These are phyloP conservation scores for Sebastes ruberrimus DNA, from an alignment of 2,797 vertebrate species.

Conservation along the genomic window DNA sequence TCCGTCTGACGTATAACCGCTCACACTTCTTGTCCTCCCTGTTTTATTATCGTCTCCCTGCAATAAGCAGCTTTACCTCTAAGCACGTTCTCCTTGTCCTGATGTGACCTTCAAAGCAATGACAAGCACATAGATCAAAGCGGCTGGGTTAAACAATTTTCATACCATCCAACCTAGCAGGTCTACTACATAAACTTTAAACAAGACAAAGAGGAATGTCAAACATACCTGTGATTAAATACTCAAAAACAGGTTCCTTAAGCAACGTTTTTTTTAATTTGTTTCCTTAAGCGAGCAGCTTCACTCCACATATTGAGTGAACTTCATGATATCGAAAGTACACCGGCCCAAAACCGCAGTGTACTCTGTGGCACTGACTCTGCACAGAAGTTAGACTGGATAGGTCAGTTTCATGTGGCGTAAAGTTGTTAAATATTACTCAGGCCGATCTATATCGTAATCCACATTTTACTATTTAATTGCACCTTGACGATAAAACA, in stretches of 20 bases:
- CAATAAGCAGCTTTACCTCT: slow-evolving; percentile 11
- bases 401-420: slow-evolving; percentile 5
- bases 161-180: neutral
- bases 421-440: slow-evolving; percentile 35
- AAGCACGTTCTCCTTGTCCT: neutral
- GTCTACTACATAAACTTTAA: neutral
- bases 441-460: neutral
- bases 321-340: neutral
- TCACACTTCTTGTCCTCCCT: slow-evolving; percentile 13
- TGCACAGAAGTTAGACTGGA: neutral
- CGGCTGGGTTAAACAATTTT: neutral
- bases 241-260: neutral
- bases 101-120: neutral
- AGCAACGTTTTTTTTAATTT: neutral
- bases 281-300: neutral
- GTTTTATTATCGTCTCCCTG: slow-evolving; percentile 1
- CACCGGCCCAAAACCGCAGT: neutral
- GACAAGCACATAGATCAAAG: slow-evolving; percentile 3
- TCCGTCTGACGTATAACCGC: neutral
- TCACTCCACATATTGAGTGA: neutral
- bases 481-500: slow-evolving; percentile 11
- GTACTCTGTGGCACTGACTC: neutral
- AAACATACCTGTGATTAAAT: neutral
- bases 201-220: neutral
- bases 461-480: neutral